These are phyloP conservation scores for Drosophila insularis DNA, from an alignment of 1,140 invertebrate genomes.

Conservation along the genomic window DNA sequence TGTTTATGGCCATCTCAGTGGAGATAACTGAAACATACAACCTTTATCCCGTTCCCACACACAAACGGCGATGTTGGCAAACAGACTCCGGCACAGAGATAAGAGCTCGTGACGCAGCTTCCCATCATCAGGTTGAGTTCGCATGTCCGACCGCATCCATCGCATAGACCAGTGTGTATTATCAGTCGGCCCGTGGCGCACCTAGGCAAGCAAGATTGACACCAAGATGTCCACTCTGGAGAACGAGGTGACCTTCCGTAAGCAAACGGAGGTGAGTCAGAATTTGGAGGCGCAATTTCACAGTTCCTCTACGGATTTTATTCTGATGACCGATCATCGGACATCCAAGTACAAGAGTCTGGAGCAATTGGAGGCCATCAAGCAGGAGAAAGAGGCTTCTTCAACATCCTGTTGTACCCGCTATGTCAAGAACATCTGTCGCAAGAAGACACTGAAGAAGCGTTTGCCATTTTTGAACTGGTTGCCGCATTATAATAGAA, in stretches of 20 bases:
- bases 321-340: slow-evolving; percentile 75
- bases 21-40: slow-evolving; percentile 70
- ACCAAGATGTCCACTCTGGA: slow-evolving; percentile 73
- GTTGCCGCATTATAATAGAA: slow-evolving; percentile 88
- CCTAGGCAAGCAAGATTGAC: slow-evolving; percentile 27
- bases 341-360: slow-evolving; percentile 66
- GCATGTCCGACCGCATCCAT: slow-evolving; percentile 35
- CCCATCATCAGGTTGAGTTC: slow-evolving; percentile 52
- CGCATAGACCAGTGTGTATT: slow-evolving; percentile 11
- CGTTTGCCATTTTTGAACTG: slow-evolving; percentile 89
- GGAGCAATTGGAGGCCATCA: slow-evolving; percentile 64
- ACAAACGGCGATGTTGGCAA: slow-evolving; percentile 53
- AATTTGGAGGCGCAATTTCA: slow-evolving; percentile 64
- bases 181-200: slow-evolving; percentile 31
- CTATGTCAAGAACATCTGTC: slow-evolving; percentile 50
- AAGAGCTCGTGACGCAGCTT: slow-evolving; percentile 55
- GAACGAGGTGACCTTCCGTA: slow-evolving; percentile 70
- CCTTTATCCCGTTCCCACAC: slow-evolving; percentile 61
- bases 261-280: slow-evolving; percentile 63
- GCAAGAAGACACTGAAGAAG: slow-evolving; percentile 87
- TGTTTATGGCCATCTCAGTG: slow-evolving; percentile 46
- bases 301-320: slow-evolving; percentile 67
- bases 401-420: slow-evolving; percentile 43
- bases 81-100: slow-evolving; percentile 48
- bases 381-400: slow-evolving; percentile 29